Evolutionary conservation across 2,797 vertebrate species (phyloP).

Genomic region (Molossus alvarezi): DNA sequence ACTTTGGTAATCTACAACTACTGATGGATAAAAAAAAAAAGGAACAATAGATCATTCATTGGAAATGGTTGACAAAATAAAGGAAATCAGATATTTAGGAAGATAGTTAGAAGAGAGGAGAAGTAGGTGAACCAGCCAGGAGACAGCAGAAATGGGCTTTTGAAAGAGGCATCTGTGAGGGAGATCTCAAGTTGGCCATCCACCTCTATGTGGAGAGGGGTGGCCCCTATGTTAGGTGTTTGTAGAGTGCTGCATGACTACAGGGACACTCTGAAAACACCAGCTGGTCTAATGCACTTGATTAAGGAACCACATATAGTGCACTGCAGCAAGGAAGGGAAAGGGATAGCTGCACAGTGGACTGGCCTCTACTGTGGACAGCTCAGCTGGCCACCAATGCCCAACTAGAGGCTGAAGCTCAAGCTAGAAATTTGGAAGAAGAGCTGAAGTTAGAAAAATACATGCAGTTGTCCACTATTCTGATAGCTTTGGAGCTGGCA

Average conservation of each 20-base stretch:
- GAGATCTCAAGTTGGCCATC: neutral
- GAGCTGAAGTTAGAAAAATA: neutral
- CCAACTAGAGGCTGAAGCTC: neutral
- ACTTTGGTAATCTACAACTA: neutral
- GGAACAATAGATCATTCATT: slow-evolving; percentile 14
- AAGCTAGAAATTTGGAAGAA: neutral
- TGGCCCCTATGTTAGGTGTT: neutral
- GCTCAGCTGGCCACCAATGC: neutral
- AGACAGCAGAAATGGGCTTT: neutral
- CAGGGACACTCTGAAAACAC: neutral
- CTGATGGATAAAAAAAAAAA: neutral
- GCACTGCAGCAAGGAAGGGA: neutral
- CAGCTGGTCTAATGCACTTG: neutral
- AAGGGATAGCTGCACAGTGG: neutral
- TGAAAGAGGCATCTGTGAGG: neutral
- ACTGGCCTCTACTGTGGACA: neutral
- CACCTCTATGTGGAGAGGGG: neutral
- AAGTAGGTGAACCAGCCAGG: neutral
- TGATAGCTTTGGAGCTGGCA: neutral
- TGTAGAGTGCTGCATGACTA: neutral
- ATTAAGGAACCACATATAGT: neutral
- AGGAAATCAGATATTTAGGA: slow-evolving; percentile 36
- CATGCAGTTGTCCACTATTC: neutral
- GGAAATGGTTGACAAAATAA: neutral
- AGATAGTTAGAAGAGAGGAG: neutral